A percentile compares a stretch with the other conserved stretches of the same genome.
Evolutionary conservation across 2,888 invertebrate genomes (phyloP).

Genomic region (Aquatica leii): DNA sequence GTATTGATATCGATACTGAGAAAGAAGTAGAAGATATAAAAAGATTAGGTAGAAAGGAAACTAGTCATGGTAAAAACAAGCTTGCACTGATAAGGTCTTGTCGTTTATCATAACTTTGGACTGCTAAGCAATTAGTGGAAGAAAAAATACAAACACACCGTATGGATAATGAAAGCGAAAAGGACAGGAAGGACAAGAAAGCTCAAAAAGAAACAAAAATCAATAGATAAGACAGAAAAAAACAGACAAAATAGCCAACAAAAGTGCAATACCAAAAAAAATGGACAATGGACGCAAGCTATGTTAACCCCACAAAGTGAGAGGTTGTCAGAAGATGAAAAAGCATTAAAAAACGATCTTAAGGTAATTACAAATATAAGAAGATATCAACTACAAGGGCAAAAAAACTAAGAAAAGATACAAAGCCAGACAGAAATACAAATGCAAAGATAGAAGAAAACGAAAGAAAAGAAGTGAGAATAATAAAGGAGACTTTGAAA

Average conservation of each 20-base stretch:
- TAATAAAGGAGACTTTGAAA: background rate
- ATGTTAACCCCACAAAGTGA: background rate
- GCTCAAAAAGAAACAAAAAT: too few species aligned
- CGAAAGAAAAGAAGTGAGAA: background rate
- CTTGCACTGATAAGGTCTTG: background rate
- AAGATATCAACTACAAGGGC: background rate
- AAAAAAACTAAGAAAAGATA: background rate
- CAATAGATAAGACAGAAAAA: background rate
- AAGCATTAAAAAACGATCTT: background rate
- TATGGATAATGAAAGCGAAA: too few species aligned
- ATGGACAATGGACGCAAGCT: background rate
- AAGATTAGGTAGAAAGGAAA: slow-evolving; percentile 13
- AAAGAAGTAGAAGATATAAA: slow-evolving; percentile 9
- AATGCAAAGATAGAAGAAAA: background rate
- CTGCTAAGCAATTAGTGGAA: background rate
- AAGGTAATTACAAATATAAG: background rate
- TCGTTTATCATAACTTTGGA: background rate
- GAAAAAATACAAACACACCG: background rate
- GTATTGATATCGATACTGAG: slow-evolving; percentile 11
- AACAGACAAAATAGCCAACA: background rate
- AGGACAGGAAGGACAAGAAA: too few species aligned
- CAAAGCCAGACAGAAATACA: background rate
- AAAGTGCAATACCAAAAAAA: slow-evolving; percentile 2
- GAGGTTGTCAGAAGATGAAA: too few species aligned
- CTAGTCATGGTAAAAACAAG: background rate